Conservation (phyloP, 2,888 invertebrate species). For the Macrosiphum euphorbiae region DNA sequence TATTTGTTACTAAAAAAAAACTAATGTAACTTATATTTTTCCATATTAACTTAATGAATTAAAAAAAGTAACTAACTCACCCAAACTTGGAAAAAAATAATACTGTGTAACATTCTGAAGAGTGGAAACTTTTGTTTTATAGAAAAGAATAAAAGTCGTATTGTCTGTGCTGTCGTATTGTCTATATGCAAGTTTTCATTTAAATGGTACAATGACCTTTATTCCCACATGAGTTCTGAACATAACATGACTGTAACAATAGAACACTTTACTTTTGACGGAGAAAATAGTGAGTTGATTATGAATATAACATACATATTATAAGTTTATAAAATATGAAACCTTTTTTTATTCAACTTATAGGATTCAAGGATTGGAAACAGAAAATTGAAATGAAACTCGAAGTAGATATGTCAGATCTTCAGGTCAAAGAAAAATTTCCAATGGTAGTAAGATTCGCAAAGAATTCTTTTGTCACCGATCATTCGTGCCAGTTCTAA, state of each 20-base stretch:
- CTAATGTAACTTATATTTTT: conserved; percentile 6
- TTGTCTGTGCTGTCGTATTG: no score
- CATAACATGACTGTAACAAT: neutral
- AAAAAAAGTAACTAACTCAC: neutral
- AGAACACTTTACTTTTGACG: conserved; percentile 12
- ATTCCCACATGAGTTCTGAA: conserved; percentile 12
- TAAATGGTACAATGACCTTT: conserved; percentile 1
- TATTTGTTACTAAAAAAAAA: no score
- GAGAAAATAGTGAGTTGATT: conserved; percentile 12
- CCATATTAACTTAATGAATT: neutral
- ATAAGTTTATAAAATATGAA: conserved; percentile 9
- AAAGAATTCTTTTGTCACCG: no score
- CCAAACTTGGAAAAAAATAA: neutral
- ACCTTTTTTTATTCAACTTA: neutral
- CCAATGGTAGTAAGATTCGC: neutral
- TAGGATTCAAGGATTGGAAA: neutral
- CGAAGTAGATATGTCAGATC: neutral
- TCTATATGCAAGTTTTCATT: conserved; percentile 12
- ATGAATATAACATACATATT: neutral
- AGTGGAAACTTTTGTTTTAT: neutral
- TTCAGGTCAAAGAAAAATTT: neutral
- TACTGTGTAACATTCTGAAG: neutral
- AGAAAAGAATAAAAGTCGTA: conserved; percentile 1
- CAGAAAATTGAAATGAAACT: neutral
- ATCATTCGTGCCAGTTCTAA: no score